Evolutionary conservation across 2,888 invertebrate species (phyloP).

Genomic region (Brenthis hecate): DNA sequence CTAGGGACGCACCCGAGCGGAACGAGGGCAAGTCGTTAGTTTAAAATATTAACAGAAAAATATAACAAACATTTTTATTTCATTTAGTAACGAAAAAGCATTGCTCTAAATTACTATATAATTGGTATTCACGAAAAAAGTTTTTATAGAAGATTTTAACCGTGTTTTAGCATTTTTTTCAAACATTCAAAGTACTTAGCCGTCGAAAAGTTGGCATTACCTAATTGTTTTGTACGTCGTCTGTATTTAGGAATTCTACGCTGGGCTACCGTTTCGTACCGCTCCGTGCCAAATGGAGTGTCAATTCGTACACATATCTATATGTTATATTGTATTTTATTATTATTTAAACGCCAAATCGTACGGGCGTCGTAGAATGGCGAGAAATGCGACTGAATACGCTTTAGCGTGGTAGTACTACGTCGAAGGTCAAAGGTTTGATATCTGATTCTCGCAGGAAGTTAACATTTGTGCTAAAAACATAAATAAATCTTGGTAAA

Average conservation of each 20-base stretch:
- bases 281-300: constrained; percentile 31
- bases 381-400: background rate
- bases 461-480: too few species aligned
- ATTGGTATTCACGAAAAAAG: background rate
- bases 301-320: constrained; percentile 21
- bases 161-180: constrained; percentile 23
- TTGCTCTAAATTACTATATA: background rate
- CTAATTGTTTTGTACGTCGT: constrained; percentile 16
- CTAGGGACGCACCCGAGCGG: too few species aligned
- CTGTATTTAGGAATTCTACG: constrained; percentile 27
- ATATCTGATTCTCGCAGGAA: background rate
- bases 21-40: too few species aligned
- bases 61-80: too few species aligned
- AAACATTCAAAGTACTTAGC: constrained; percentile 19
- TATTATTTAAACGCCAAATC: constrained; percentile 14
- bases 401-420: background rate
- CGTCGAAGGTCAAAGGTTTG: background rate
- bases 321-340: constrained; percentile 11
- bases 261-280: constrained; percentile 27
- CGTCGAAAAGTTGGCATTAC: constrained; percentile 22
- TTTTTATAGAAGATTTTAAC: constrained; percentile 2
- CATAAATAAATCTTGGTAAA: too few species aligned
- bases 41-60: too few species aligned
- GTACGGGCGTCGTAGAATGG: constrained; percentile 1
- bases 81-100: too few species aligned